Base-by-base conservation (phyloP, 2,888 invertebrate genomes). In the Drosophila paucipuncta region DNA sequence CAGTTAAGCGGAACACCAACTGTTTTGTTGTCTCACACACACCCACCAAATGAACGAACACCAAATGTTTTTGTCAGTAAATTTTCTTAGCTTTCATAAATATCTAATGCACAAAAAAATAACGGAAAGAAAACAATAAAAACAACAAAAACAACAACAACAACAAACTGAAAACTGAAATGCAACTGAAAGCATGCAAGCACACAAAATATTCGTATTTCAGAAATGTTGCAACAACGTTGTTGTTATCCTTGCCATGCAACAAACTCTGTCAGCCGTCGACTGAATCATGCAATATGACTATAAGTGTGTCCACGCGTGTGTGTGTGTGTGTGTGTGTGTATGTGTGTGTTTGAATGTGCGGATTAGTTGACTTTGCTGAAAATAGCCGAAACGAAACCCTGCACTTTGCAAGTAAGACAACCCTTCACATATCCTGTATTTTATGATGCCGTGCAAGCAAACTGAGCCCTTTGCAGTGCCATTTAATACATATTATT, bases 171-270 rank as follows among this genome's bases (percentile, higher is more conserved):
- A 33, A 25, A 47, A 28, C 52, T 52, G 73, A 65, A 67, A 50
- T 59, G 60, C 64, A 61, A 75, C 75, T 80, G 71, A 76, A 78
- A 72, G 79, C 81, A 90, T 90, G 91, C 79, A 68, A 60, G 75
- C 91, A 90, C 91, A 89, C 91, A 84, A 91, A 85, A 82, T 89
- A 70, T 76, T 90, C 83, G 77, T 88, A 63, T 73, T 73, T 81
- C 37, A 60, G 70, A 74, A 78, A 69, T 72, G 71, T 72, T 53
- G 43, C 62, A 59, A 18, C 39, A 70, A 68, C 49, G 35, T 35
- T 69, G 31, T 78, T 73, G 41, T 68, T 79, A 82, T 82, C 79
- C 82, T 78, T 70, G 64, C 61, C 67, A 68, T 79, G 67, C 69
- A 74, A 76, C 68, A 43, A 63, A 64, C 70, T 59, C 59, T 71